These are phyloP conservation scores for Triplophysa rosa DNA, from an alignment of 2,113 vertebrate genomes.

Conservation along the genomic window DNA sequence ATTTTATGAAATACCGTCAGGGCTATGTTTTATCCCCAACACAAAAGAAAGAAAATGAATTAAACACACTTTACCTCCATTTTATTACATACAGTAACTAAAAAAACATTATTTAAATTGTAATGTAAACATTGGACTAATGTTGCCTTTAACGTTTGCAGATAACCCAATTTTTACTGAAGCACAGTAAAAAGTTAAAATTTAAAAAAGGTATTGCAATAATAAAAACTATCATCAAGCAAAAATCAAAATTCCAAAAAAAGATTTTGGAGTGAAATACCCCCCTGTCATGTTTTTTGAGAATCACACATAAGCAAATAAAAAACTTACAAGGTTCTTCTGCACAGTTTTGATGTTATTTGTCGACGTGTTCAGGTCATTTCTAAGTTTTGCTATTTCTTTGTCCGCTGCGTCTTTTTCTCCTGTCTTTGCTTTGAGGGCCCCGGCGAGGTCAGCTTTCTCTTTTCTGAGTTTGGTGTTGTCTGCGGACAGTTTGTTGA, in stretches of 20 bases:
- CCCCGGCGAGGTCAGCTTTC: constrained; percentile 66
- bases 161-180: too few relatives aligned
- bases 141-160: not conserved
- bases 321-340: constrained; percentile 59
- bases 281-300: not conserved
- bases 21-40: too few relatives aligned
- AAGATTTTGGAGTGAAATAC: not conserved
- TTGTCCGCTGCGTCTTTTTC: constrained; percentile 65
- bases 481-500: constrained; percentile 66
- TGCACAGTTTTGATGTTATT: not conserved
- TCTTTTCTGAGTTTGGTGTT: constrained; percentile 59
- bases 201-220: not conserved
- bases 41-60: too few relatives aligned
- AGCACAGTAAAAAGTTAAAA: too few relatives aligned
- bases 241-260: too few relatives aligned
- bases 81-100: too few relatives aligned
- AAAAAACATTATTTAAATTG: too few relatives aligned
- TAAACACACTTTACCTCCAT: too few relatives aligned
- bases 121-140: not conserved
- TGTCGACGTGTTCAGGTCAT: constrained; percentile 52
- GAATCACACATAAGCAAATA: not conserved
- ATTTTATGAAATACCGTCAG: too few relatives aligned
- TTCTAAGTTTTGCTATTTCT: constrained; percentile 59
- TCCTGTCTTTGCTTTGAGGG: constrained; percentile 63
- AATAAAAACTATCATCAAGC: not conserved